Evolutionary conservation across 2,888 invertebrate genomes (phyloP).

Genomic region (Ochlodes sylvanus): DNA sequence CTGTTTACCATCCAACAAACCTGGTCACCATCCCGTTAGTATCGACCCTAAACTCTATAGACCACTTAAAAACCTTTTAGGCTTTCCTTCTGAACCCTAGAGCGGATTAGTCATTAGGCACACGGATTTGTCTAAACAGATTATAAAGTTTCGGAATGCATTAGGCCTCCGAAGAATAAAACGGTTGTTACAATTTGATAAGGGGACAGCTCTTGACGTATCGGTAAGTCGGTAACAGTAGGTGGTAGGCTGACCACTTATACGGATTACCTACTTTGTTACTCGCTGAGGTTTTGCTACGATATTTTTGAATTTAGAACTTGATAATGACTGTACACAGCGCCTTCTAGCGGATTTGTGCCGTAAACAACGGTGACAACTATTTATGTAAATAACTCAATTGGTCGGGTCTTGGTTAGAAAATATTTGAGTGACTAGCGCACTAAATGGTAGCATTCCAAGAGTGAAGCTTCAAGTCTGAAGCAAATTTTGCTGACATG

Average conservation of each 20-base stretch:
- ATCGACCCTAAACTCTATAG: not conserved
- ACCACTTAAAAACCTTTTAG: not conserved
- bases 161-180: not conserved
- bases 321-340: no score
- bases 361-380: no score
- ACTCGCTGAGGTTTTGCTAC: not conserved
- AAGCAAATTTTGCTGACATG: no score
- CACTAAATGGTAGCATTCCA: no score
- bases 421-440: no score
- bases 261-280: not conserved
- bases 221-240: not conserved
- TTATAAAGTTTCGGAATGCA: not conserved
- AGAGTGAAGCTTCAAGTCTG: no score
- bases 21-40: no score
- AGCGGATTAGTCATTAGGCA: not conserved
- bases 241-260: not conserved
- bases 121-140: not conserved
- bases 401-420: no score
- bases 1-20: no score
- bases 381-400: no score
- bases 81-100: not conserved
- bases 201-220: not conserved
- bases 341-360: no score
- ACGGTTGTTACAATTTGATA: not conserved
- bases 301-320: no score